Base-by-base conservation (phyloP, 2,113 vertebrate genomes). In the Pseudonaja textilis region DNA sequence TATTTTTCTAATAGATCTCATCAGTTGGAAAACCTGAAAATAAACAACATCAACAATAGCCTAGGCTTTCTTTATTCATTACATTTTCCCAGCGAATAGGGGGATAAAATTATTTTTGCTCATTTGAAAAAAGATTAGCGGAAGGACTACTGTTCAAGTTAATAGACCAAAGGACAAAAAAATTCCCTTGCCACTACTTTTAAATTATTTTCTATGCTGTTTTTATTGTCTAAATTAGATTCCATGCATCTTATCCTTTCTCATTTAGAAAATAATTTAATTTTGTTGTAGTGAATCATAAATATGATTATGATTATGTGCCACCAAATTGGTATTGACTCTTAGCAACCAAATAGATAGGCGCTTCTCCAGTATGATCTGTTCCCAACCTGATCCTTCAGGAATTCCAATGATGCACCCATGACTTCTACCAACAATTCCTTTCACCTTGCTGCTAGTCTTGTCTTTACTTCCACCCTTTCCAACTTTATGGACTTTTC, bases 101-200 rank as follows among this genome's bases (percentile, higher is more conserved):
- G 54, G 54, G 57, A 85, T 45, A 56, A 47, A 56, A 56, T 50
- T 20, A 89, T 89, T 92, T 92, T 25, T 45, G 59, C 81, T 42
- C 61, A 55, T 92, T 69, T 81, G 61, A 89, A 89, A 92, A 92
- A 29, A 89, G 61, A 89, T 52, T 88, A 87, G 85, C 45, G 25
- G 85, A 87, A 92, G 20, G 42, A 64, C 61, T 64, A 18, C 42
- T 88, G 47, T 39, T 59, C n/a, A 64, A 54, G 55, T 87, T 91
- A 87, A 87, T 91, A 87, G 8, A 45, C 90, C 6, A 57, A 20
- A 42, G 25, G 45, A 29, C 26, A 74, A 81, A 87, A 45, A 88
- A 56, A 55, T 23, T 25, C 54, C 22, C 54, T 34, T 87, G 81
- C 81, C 25, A n/a, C 23, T 50, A n/a, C 6, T 91, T 91, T 91